Base-by-base conservation (phyloP, 2,113 vertebrate species). In the Neogale vison region DNA sequence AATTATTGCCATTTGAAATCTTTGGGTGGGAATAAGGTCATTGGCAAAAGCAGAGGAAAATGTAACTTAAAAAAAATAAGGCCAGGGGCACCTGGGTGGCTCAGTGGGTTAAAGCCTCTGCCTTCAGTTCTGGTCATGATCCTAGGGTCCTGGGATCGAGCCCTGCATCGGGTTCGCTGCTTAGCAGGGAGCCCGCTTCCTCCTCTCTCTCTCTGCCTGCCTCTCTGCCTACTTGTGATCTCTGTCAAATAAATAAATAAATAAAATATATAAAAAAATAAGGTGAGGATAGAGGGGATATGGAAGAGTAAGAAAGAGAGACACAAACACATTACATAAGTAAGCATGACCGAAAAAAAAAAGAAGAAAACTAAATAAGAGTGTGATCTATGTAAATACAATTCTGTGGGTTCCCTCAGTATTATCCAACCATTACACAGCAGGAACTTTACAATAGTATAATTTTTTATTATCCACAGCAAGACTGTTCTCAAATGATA, bases 401-500 rank as follows among this genome's bases (percentile, higher is more conserved):
- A 63, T 50, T 91, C 57, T 29, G 52, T 47, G 36, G 52, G 17
- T 92, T 89, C 59, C 26, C 31, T 93, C 36, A 84, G 77, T 71
- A 93, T 95, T 83, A 80, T 67, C 42, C 26, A 92, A 92, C 34
- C 17, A 90, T 59, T 88, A 93, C 9, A 93, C 6, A 85, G 55
- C 52, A 87, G 34, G 36, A 89, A 92, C 83, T 61, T 92, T 71
- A 55, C 24, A 92, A 21, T 18, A 95, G 65, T 52, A 1, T 88
- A 76, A 90, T 52, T 57, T 95, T 50, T 80, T 93, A 82, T 57
- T 31, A 57, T 95, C 31, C 24, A 93, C 12, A 36, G 5, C 65
- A 94, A 87, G n/a, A 89, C 50, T 83, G 59, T 82, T 69, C 36
- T 92, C 50, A 76, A 55, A 29, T 89, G 72, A 88, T 42, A 96